Base-by-base conservation (phyloP, 2,113 vertebrate genomes). In the Rutilus rutilus region DNA sequence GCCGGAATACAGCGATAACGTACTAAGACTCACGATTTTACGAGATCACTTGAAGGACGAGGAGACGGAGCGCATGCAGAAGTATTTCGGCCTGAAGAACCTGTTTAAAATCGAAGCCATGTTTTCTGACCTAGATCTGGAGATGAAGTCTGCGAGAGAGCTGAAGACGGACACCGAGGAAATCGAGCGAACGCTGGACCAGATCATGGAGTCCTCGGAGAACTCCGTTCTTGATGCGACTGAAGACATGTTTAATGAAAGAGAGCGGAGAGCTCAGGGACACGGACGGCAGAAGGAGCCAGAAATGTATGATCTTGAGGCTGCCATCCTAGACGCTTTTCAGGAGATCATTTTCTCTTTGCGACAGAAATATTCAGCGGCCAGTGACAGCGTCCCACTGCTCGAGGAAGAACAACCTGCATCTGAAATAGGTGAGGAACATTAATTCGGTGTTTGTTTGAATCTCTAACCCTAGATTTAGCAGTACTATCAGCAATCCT, bases 341-440 rank as follows among this genome's bases (percentile, higher is more conserved):
- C 98, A 98, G 91, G 97, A 99, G 90, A 90, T 99, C 27, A 94
- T 96, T 30, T 98, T 97, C 91, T 96, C 93, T 30, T 93, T 99
- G 30, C 94, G 96, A 84, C 95, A 96, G 88, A 96, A 93, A 88
- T 95, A 97, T 54, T 95, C 95, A 0, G 86, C 93, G 10, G 91
- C 74, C 64, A 95, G 93, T 76, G 95, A 96, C 75, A 94, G 93
- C 7, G 84, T 87, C 17, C 93, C 94, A 0, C 90, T 95, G 80
- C 88, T 78, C 21, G 71, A 85, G 39, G 93, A 86, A 33, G 6
- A 87, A 23, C 57, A 39, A 5, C 73, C 87, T 64, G 64, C 85
- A 3, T 80, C 88, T 60, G 87, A 92, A 3, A 50, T 62, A 54
- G 93, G 94, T 95, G 88, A 87, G 86, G 69, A n/a, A 45, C 23